These are phyloP conservation scores for Drosophila bunnanda DNA, from an alignment of 2,888 invertebrate genomes.

Conservation along the genomic window DNA sequence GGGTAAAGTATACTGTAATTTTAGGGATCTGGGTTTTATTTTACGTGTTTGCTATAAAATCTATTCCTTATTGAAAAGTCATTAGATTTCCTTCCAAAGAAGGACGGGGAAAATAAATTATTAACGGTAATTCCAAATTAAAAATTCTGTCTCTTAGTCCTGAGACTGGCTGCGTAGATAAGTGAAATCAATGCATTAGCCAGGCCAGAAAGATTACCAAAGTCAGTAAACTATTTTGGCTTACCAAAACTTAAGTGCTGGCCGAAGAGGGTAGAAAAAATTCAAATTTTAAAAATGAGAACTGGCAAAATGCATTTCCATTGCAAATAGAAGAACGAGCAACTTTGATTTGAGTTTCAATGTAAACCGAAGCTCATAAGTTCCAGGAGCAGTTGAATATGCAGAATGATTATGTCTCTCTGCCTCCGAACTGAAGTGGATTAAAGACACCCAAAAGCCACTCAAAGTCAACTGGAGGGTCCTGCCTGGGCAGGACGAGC, in stretches of 20 bases:
- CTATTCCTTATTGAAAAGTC: not conserved
- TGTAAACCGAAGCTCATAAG: constrained; percentile 33
- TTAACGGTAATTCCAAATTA: not conserved
- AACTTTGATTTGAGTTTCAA: constrained; percentile 45
- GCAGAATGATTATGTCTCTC: constrained; percentile 48
- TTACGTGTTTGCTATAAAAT: not conserved
- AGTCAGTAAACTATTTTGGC: constrained; percentile 21
- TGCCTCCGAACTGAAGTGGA: constrained; percentile 49
- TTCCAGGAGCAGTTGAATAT: constrained; percentile 32
- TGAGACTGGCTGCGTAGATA: not conserved
- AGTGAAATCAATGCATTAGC: constrained; percentile 18
- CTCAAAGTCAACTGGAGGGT: constrained; percentile 53
- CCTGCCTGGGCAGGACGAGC: not conserved
- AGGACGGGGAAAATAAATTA: not conserved
- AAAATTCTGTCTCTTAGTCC: constrained; percentile 1
- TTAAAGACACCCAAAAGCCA: constrained; percentile 67
- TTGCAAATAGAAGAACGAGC: constrained; percentile 27
- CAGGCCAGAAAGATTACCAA: constrained; percentile 10
- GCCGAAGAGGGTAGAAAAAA: constrained; percentile 11
- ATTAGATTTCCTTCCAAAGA: not conserved
- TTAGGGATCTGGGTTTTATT: not conserved
- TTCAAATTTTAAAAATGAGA: constrained; percentile 20
- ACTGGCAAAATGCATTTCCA: constrained; percentile 29
- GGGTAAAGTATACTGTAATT: no score
- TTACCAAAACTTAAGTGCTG: constrained; percentile 31